Percentiles rank a stretch among this genome's conserved stretches.
These are phyloP conservation scores for Argya squamiceps DNA, from an alignment of 2,797 vertebrate species.

Conservation along the genomic window DNA sequence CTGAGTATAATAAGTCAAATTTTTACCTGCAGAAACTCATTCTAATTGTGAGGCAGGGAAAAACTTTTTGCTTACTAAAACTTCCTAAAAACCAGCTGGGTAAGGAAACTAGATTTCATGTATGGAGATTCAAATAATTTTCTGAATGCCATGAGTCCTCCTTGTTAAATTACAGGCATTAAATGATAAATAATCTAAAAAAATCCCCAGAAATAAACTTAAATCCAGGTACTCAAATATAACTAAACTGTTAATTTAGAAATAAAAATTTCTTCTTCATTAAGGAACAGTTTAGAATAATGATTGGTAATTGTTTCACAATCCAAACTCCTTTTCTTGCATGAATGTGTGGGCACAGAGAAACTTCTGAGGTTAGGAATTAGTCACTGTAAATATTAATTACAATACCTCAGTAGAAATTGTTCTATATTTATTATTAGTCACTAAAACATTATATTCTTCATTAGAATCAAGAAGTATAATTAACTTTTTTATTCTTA, in stretches of 20 bases:
- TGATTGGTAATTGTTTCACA: background rate
- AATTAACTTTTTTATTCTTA: conserved; percentile 53
- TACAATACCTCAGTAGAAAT: background rate
- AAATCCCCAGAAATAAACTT: background rate
- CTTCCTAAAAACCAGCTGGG: background rate
- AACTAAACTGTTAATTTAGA: background rate
- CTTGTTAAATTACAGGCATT: background rate
- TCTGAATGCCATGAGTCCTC: background rate
- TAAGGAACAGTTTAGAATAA: background rate
- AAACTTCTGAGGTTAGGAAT: background rate
- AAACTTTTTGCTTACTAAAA: background rate
- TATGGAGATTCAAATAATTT: background rate
- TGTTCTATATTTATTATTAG: conserved; percentile 17
- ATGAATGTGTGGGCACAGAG: background rate
- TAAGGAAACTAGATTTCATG: background rate
- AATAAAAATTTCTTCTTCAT: background rate
- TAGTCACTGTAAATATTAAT: conserved; percentile 25
- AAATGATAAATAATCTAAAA: background rate
- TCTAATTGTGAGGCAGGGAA: background rate
- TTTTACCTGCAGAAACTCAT: background rate
- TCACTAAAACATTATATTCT: conserved; percentile 27
- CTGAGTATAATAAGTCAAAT: background rate
- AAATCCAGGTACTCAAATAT: background rate
- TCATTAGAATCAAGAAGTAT: conserved; percentile 17
- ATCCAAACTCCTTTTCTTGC: background rate